These are phyloP conservation scores for Caenorhabditis virilis DNA, from an alignment of 2,888 invertebrate genomes.

Conservation along the genomic window DNA sequence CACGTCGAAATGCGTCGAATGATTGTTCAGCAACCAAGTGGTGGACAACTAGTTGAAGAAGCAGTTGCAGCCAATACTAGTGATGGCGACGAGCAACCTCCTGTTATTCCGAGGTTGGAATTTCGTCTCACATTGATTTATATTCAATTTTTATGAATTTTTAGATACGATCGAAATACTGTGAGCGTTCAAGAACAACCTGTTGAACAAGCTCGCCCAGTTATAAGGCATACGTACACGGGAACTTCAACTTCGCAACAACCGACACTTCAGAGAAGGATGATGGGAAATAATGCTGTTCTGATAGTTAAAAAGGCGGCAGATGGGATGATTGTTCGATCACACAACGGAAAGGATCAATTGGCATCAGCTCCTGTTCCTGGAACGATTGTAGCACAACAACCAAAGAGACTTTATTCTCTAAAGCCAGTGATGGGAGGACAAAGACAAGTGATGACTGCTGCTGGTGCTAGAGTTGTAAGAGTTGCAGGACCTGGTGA, in stretches of 20 bases:
- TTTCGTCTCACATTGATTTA: too few species aligned
- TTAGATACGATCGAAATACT: conserved; percentile 12
- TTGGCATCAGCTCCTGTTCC: too few species aligned
- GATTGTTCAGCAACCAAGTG: background rate
- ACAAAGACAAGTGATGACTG: background rate
- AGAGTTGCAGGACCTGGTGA: background rate
- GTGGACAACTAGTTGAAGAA: conserved; percentile 24
- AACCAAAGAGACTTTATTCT: background rate
- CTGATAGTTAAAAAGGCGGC: background rate
- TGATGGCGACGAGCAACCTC: conserved; percentile 31
- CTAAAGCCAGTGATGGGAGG: background rate
- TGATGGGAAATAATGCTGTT: background rate
- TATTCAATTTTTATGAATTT: background rate
- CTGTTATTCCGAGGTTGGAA: conserved; percentile 29
- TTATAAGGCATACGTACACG: background rate
- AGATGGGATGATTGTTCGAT: background rate
- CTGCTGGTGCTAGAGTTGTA: background rate
- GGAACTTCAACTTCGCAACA: too few species aligned
- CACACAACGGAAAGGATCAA: background rate
- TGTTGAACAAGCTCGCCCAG: background rate
- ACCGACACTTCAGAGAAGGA: background rate
- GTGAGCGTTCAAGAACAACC: background rate
- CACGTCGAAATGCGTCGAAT: conserved; percentile 20
- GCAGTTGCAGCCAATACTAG: conserved; percentile 18
- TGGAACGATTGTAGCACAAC: background rate